Evolutionary conservation across 2,797 vertebrate species (phyloP).

Genomic region (Lacerta agilis): DNA sequence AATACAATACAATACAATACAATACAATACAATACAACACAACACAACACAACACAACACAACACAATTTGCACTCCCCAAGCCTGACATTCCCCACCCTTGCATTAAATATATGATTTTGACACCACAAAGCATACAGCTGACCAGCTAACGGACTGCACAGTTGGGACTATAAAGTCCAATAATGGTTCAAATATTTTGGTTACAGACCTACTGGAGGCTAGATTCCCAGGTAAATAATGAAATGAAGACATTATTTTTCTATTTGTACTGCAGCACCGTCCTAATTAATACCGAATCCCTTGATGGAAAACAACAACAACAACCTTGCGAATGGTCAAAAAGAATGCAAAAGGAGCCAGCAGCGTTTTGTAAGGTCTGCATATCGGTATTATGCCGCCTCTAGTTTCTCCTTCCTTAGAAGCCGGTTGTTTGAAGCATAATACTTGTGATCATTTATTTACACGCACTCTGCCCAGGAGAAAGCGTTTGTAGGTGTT

Average conservation of each 20-base stretch:
- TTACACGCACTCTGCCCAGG: conserved; percentile 65
- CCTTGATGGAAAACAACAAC: not conserved
- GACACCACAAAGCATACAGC: not conserved
- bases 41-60: too few species aligned
- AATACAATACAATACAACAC: too few species aligned
- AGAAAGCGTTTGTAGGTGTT: conserved; percentile 59
- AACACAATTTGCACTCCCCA: too few species aligned
- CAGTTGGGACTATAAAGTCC: not conserved
- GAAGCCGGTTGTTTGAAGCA: conserved; percentile 65
- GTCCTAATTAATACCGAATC: not conserved
- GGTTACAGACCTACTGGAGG: not conserved
- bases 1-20: too few species aligned
- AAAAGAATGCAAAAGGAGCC: conserved; percentile 46
- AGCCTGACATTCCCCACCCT: too few species aligned
- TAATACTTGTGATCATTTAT: conserved; percentile 72
- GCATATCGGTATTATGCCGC: conserved; percentile 56
- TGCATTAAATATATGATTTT: not conserved
- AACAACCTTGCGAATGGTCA: not conserved
- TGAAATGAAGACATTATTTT: not conserved
- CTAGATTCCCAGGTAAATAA: not conserved
- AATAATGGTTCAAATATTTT: not conserved
- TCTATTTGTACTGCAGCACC: not conserved
- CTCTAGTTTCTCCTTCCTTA: conserved; percentile 57
- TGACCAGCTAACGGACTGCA: not conserved
- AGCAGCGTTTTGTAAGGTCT: conserved; percentile 62